Evolutionary conservation across 2,113 vertebrate species (phyloP), one percentile per base, ranked within the genome.

Genomic region (Numida meleagris): DNA sequence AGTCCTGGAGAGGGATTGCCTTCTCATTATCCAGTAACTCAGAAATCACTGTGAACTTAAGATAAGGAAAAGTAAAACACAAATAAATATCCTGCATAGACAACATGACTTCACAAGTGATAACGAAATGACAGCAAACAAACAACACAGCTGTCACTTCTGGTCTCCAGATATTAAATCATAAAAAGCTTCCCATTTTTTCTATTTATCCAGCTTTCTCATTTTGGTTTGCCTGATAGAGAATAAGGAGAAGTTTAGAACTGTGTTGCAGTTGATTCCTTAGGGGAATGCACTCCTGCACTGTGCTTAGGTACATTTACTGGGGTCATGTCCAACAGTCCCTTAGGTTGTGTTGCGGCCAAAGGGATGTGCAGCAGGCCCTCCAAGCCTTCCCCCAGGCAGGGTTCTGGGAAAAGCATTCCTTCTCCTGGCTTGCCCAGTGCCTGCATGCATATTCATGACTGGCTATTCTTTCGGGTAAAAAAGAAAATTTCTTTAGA

Each of bases 401-500:
- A 78, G n/a, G 11, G 8, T 91, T 33, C 57, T 78, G 73, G 94
- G 86, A 94, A 89, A 94, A 74, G 19, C 42, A 6, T 51, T 78
- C 42, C 0, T 57, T 86, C 84, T 90, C 34, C 73, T 38, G 46
- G 42, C 68, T 86, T 71, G 70, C 91, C 77, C 84, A 84, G 33
- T 65, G 78, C 82, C 66, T 87, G 33, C 82, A 91, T 94, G 68
- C 90, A 94, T 96, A 96, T 96, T 96, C 83, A 95, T 94, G 94
- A 88, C 43, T 70, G 50, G 77, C 66, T 93, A 72, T 90, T 88
- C 93, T 91, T 91, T 90, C 4, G 1, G 82, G 87, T 80, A 81
- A 93, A 91, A 91, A 68, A 91, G 67, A 93, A 89, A 87, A 94
- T n/a, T 91, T 95, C 94, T 88, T 89, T 96, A 83, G 85, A 90